Evolutionary conservation across 2,888 invertebrate species (phyloP), one percentile per base, ranked within the genome.

Genomic region (Apamea crenata): DNA sequence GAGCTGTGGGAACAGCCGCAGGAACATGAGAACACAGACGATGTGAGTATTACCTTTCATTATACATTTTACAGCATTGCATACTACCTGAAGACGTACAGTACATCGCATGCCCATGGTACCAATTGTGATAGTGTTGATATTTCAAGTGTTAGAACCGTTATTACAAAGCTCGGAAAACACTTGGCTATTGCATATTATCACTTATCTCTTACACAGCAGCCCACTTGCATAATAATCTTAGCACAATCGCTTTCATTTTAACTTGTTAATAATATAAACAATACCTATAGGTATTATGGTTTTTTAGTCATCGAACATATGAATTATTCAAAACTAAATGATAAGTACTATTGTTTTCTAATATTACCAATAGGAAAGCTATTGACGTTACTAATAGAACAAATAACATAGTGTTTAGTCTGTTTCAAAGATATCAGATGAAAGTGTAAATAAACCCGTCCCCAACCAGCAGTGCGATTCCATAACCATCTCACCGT

Each of bases 1-100:
- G 93, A 94, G 50, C 87, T 93, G 21, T 96, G 96, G 96, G 94
- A 94, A 81, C 92, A 93, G 47, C 87, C 92, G 8, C 91, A 90
- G 25, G 92, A 93, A 68, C 93, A 91, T 61, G 92, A 94, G 75
- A 93, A 92, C 85, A 90, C 88, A 59, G 95, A 96, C 85, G 96
- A 96, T 91, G 96, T 96, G 87, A 96, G 96, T 96, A 93, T 74
- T 36, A 44, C 29, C 12, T 40, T 77, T 71, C 8, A 29, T 29
- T 70, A 40, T 25, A 14, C 5, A 14, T n/a, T 50, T 18, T 40
- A 12, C 12, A 56, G n/a, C 36, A 47, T 47, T 18, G 8, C 29
- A 25, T 44, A 16, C 5, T 47, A 67, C 40, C n/a, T 10, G 10
- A 2, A 71, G 18, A 72, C 8, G n/a, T 36, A n/a, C 8, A 21